These are phyloP conservation scores for Hemicentrotus pulcherrimus DNA, from an alignment of 35 echinoderm and acorn worm species.

Conservation along the genomic window DNA sequence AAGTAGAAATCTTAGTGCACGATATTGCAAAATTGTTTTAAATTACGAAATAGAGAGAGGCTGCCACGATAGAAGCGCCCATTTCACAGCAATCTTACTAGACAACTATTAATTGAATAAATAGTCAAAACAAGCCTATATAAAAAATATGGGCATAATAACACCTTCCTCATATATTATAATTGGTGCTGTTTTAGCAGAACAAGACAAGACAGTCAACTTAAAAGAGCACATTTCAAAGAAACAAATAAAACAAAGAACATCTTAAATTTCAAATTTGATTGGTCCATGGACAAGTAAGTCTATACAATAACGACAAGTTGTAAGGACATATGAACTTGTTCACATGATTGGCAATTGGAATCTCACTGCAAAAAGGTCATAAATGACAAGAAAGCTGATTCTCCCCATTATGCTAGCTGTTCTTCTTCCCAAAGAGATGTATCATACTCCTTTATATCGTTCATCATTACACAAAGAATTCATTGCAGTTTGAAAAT, in stretches of 20 bases:
- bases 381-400: neutral
- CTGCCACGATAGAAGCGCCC: neutral
- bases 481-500: constrained; percentile 19
- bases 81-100: neutral
- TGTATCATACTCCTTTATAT: neutral
- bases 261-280: constrained; percentile 24
- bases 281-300: constrained; percentile 45
- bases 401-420: neutral
- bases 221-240: neutral
- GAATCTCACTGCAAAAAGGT: constrained; percentile 10
- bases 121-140: constrained; percentile 2
- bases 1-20: constrained; percentile 1
- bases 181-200: neutral
- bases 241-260: constrained; percentile 23
- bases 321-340: constrained; percentile 6
- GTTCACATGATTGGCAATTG: neutral
- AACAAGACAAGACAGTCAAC: neutral
- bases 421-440: neutral
- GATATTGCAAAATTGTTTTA: constrained; percentile 7
- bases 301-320: constrained; percentile 2
- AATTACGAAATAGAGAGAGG: constrained; percentile 1
- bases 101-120: constrained; percentile 1
- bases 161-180: neutral
- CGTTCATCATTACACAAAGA: constrained; percentile 8
- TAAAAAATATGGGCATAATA: neutral